phyloP scores from a whole-genome alignment of 2,113 vertebrate species.

The Pygoscelis adeliae region DNA sequence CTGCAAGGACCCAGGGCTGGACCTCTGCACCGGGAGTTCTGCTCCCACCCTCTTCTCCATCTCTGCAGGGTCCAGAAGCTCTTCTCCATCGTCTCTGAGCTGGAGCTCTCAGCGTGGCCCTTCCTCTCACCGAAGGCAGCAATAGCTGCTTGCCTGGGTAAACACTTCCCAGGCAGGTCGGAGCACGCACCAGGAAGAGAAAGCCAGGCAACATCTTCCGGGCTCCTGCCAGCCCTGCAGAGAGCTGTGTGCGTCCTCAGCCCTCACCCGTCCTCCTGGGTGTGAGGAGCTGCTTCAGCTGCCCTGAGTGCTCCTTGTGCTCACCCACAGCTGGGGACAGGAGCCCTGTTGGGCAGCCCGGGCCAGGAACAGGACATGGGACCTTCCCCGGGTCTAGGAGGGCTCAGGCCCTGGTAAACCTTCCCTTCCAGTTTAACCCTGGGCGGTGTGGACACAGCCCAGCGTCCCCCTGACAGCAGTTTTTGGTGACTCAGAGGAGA shows the following conservation, averaged over 20 bases:
- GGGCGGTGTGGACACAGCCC: neutral
- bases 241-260: neutral
- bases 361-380: neutral
- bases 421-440: neutral
- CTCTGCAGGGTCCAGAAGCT: neutral
- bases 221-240: neutral
- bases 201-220: neutral
- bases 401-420: neutral
- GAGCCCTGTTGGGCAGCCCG: rapidly evolving
- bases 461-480: neutral
- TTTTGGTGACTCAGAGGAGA: conserved; percentile 7
- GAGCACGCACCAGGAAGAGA: neutral
- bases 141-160: neutral
- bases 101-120: neutral
- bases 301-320: neutral
- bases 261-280: neutral
- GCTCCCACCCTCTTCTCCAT: neutral
- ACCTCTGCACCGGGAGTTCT: neutral
- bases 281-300: neutral
- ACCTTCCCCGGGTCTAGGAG: neutral
- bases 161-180: neutral
- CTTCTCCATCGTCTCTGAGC: neutral
- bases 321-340: neutral
- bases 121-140: neutral
- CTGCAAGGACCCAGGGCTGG: neutral